Base-by-base conservation (phyloP, 2,888 invertebrate genomes). In the Pammene fasciana region DNA sequence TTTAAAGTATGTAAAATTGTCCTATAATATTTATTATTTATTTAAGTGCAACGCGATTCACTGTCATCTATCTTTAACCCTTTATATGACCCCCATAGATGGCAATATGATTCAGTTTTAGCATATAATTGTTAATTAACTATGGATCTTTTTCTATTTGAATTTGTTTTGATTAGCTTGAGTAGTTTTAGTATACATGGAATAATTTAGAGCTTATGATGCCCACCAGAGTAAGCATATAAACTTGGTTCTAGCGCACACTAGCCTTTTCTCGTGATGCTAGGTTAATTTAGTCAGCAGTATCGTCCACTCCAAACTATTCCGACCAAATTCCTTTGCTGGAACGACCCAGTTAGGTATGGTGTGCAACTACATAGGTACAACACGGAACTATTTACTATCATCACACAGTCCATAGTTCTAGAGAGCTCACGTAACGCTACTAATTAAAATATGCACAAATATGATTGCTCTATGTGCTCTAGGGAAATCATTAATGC, bases 271-370 rank as follows among this genome's bases (percentile, higher is more conserved):
- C 68, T 56, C 66, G 71, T 65, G 71, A 62, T 45, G 70, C 72
- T 74, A 52, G 16, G 74, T 72, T 76, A 72, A 75, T 75, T 77
- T 68, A 73, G 72, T 73, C 73, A 70, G 41, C 54, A 76, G 76
- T 70, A 73, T 41, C 72, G 14, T 16, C 45, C 14, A 48, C 57
- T 52, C 65, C 50, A 54, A 55, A 38, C 56, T 70, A 64, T 50
- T 68, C 71, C 72, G 52, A 62, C 57, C 67, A 60, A 73, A 76
- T 75, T 73, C 78, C 76, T 74, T 67, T 41, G 38, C 54, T n/a
- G 60, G 65, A 70, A 73, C 72, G 67, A 68, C 48, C 50, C 50
- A 46, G 60, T 55, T 26, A 4, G 26, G 26, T 26, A 26, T 72
- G n/a, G n/a, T n/a, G 68, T 55, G 18, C 52, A 18, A 5, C n/a